Evolutionary conservation across 2,797 vertebrate genomes (phyloP), one percentile per base, ranked within the genome.

Genomic region (Kryptolebias ocellatus): DNA sequence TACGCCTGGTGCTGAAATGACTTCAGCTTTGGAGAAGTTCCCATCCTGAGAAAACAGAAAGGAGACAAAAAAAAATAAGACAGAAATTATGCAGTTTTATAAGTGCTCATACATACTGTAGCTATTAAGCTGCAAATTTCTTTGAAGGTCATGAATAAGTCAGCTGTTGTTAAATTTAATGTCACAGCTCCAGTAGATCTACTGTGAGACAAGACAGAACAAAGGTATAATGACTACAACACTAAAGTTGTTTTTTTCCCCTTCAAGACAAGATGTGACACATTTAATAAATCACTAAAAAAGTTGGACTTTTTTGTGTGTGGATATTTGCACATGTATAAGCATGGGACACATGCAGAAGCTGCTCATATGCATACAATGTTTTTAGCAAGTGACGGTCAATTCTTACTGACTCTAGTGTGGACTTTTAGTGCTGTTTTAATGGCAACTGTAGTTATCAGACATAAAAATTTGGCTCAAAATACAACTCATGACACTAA

Each of bases 21-120:
- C 0, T 3, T 85, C 85, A 6, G 27, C 0, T 70, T 59, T 90
- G 64, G 87, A 92, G 90, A 98, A 98, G 87, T 95, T 95, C 34
- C 97, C 97, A 14, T 95, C 94, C 97, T 99, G 87, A 57, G 37
- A 82, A 17, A 76, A 15, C 2, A 4, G 70, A 28, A 53, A 1
- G 24, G 0, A 50, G 46, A 39, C 20, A 24, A 0, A 71, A 9
- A 12, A 20, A 11, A 11, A 83, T 59, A 2, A 44, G 8, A 52
- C 16, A 39, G 12, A 8, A n/a, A 61, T 72, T 42, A 71, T 53
- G 3, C 42, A 55, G 10, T 34, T 70, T 58, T 28, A 70, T 49
- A 8, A 63, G 56, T 34, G 9, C 28, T 68, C 6, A 75, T 28
- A 53, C 20, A 71, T 59, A 60, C 27, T 56, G 37, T 20, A 71